Conservation (phyloP, 2,113 vertebrate species). For the Callionymus lyra region DNA sequence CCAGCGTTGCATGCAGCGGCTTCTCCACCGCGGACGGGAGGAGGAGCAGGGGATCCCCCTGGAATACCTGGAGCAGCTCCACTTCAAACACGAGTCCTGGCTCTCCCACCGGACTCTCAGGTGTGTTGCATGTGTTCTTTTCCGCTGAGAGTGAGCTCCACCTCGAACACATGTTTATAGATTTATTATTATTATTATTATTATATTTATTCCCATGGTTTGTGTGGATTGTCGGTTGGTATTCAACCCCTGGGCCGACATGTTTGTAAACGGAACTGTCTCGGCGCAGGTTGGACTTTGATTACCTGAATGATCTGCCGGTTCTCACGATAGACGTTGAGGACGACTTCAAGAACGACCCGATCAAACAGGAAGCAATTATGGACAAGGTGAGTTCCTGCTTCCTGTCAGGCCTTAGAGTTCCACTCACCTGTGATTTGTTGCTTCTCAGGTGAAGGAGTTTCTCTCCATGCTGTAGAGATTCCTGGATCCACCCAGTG, state of each 20-base stretch:
- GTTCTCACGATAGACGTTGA: conserved; percentile 72
- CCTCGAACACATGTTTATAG: neutral
- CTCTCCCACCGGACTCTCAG: conserved; percentile 66
- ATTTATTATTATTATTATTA: no score
- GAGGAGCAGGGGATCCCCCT: conserved; percentile 77
- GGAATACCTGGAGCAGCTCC: conserved; percentile 78
- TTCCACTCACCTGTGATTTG: neutral
- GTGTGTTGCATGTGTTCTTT: conserved; percentile 36
- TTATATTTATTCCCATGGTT: neutral
- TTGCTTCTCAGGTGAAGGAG: conserved; percentile 46
- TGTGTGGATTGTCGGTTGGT: no score
- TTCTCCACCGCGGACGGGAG: conserved; percentile 65
- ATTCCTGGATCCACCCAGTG: neutral
- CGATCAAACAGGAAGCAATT: conserved; percentile 71
- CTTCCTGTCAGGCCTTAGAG: neutral
- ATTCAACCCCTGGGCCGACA: no score
- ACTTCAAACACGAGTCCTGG: conserved; percentile 78
- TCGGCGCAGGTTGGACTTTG: conserved; percentile 74
- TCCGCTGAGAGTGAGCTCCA: neutral
- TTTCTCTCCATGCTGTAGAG: conserved; percentile 47
- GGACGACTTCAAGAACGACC: conserved; percentile 75
- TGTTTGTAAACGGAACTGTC: no score
- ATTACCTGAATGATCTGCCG: conserved; percentile 69
- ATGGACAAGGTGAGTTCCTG: conserved; percentile 58
- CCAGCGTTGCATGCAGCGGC: conserved; percentile 77